Evolutionary conservation across 2,113 vertebrate species (phyloP), one percentile per base, ranked within the genome.

Genomic region (Oryzias celebensis): DNA sequence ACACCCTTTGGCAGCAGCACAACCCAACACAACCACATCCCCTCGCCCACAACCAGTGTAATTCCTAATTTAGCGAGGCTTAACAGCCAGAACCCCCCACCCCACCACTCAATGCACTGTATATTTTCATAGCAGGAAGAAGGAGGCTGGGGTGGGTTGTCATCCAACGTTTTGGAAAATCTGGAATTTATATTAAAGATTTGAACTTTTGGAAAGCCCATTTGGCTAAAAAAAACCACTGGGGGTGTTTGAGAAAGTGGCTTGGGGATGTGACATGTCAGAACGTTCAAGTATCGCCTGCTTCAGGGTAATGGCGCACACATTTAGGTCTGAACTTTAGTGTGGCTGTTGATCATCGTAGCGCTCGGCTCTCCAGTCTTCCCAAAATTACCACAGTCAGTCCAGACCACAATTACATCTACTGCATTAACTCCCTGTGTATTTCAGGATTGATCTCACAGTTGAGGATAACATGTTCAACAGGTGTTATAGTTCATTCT

Each of bases 1-100:
- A 88, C 85, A 80, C 84, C 88, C 85, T 85, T 85, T 88, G 83
- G 83, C 87, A 83, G 74, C 80, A 68, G 68, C 66, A 52, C 63
- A 78, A 51, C 72, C 77, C 61, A 80, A 84, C 82, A 73, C 78
- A 82, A 88, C 88, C 84, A 81, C 82, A 84, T 87, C 82, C 84
- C 73, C 66, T 73, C 10, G 55, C 72, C 83, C 78, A 82, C 79
- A 87, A 82, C 77, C 73, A 78, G 82, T 75, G 70, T 42, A 75
- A 76, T 62, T 88, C 78, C 77, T 80, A 83, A 89, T 87, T 88
- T 89, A 87, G 84, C 73, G 15, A 53, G 26, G 43, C 82, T 84
- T 83, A 77, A 76, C 75, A 77, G 77, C 73, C 77, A 73, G 67
- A 80, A 65, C 49, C 62, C 72, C 61, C 65, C 49, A 58, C 69